Base-by-base conservation (phyloP, 37 sponge, comb jelly and placozoan genomes). In the Cladorhizidae sp. region DNA sequence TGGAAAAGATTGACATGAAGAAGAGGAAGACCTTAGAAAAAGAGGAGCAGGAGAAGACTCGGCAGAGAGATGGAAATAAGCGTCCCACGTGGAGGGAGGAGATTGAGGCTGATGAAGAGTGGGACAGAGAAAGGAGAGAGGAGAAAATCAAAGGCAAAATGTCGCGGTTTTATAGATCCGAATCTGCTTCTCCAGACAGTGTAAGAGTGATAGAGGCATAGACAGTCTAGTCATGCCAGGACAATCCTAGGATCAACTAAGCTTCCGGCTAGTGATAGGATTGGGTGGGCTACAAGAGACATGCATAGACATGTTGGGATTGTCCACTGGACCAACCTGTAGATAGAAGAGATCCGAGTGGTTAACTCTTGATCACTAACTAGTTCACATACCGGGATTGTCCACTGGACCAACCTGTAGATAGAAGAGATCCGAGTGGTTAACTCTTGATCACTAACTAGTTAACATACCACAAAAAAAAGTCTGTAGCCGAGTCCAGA, bases 1-100 rank as follows among this genome's bases (percentile, higher is more conserved):
- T 89, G 67, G 89, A 89, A 75, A 83, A 85, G 70, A 49, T 85
- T 70, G 81, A 85, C 55, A 42, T 52, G 50, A 75, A 85, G 64
- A 75, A 45, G 32, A 69, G 43, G 40, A 79, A 76, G 54, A 40
- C 74, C 28, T 3, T 70, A 67, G 89, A 79, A 45, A 78, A 79
- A 62, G 85, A 85, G 72, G 77, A 84, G 0, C 40, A 67, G 71
- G 75, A 75, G 38, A 59, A 35, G 17, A 64, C 49, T 1, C 67
- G 40, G 31, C 61, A 40, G 0, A 64, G n/a, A 8, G 55, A 75
- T 57, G 57, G 40, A 36, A 39, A 37, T 57, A 50, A 50, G 6
- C 70, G 69, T 15, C 39, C 67, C 1, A 61, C 71, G 3, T 79
- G 86, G 80, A 58, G 73, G 64, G 80, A 79, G 3, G 86, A 79